A percentile compares a stretch with the other conserved stretches of the same genome.
Conservation (phyloP, 2,113 vertebrate genomes). For the Neomonachus schauinslandi region DNA sequence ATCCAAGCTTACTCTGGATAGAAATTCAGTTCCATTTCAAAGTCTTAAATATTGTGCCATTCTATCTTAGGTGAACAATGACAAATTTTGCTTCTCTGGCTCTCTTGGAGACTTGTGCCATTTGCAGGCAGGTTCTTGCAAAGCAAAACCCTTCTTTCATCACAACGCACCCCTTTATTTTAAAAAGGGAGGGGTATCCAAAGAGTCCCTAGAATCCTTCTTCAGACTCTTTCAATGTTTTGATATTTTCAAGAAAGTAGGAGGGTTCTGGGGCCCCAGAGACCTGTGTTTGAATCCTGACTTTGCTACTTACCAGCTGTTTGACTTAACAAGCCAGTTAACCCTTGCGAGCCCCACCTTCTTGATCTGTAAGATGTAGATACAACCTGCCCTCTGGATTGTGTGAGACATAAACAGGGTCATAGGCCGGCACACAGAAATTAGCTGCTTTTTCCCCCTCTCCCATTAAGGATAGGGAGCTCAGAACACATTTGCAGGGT, state of each 20-base stretch:
- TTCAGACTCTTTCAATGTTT: background rate
- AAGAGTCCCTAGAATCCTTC: background rate
- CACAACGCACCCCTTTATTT: background rate
- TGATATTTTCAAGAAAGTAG: background rate
- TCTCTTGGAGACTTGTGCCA: background rate
- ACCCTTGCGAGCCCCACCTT: background rate
- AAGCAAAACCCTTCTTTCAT: background rate
- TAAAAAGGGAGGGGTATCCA: no score
- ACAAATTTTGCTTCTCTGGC: background rate
- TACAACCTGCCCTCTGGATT: background rate
- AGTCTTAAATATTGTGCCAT: background rate
- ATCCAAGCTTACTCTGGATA: background rate
- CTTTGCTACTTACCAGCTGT: background rate
- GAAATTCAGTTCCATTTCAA: background rate
- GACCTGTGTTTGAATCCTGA: background rate
- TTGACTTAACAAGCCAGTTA: background rate
- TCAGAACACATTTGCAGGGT: background rate
- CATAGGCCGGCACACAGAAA: background rate
- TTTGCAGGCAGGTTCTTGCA: slow-evolving; percentile 20
- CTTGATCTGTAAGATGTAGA: background rate
- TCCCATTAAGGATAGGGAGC: background rate
- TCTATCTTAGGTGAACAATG: background rate
- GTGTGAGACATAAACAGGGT: background rate
- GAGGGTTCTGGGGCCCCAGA: background rate
- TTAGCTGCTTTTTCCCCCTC: background rate